phyloP scores from a whole-genome alignment of 2,113 vertebrate species.

The Laterallus jamaicensis region DNA sequence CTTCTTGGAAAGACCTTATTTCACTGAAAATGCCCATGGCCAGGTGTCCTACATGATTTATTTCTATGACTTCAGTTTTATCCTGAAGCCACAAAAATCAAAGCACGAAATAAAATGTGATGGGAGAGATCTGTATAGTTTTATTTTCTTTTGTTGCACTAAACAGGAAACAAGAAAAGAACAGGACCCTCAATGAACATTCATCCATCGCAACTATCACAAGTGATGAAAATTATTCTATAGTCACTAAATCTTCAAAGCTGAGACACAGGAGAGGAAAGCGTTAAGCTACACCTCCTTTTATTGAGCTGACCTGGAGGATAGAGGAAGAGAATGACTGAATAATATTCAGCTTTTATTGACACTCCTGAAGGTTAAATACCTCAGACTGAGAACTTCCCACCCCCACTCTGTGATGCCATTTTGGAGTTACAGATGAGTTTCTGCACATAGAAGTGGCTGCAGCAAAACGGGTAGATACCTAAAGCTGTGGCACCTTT shows the following conservation, averaged over 20 bases:
- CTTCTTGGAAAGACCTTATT: constrained; percentile 49
- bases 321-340: not conserved
- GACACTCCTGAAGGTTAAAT: not conserved
- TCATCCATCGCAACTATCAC: not conserved
- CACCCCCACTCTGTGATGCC: not conserved
- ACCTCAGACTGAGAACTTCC: not conserved
- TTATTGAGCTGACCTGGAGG: not conserved
- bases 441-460: not conserved
- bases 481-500: not conserved
- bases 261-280: not conserved
- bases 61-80: constrained; percentile 34
- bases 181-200: not conserved
- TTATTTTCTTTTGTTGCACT: constrained; percentile 32
- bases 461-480: not conserved
- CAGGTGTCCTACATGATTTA: constrained; percentile 44
- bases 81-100: constrained; percentile 35
- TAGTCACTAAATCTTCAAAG: not conserved
- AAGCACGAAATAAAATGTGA: constrained; percentile 32
- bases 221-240: not conserved
- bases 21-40: constrained; percentile 22
- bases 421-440: not conserved
- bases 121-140: not conserved
- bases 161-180: not conserved
- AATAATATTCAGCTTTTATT: not conserved
- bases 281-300: not conserved